Conservation (phyloP, 1,140 invertebrate species). For the Zaprionus kolodkinae region DNA sequence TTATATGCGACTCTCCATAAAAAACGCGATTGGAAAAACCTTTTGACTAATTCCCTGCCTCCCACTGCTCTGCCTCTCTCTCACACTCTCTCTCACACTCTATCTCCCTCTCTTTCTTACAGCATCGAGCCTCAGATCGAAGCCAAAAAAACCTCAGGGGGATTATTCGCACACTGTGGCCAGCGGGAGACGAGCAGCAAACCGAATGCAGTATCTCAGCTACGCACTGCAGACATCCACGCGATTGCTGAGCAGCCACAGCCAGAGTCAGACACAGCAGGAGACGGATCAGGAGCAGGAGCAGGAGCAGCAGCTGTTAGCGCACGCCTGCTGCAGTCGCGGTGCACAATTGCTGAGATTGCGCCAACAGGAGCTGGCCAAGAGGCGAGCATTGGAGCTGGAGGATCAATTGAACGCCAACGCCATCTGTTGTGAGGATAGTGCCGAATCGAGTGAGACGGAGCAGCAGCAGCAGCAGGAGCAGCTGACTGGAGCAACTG, state of each 20-base stretch:
- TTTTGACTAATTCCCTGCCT: slow-evolving; percentile 29
- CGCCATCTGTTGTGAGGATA: slow-evolving; percentile 19
- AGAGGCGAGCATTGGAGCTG: slow-evolving; percentile 59
- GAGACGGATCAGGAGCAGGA: neutral
- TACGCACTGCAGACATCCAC: slow-evolving; percentile 84
- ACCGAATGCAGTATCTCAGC: slow-evolving; percentile 84
- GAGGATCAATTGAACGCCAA: slow-evolving; percentile 73
- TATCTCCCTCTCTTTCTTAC: slow-evolving; percentile 13
- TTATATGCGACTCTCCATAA: neutral
- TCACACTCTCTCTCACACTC: neutral
- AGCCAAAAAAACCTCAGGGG: neutral
- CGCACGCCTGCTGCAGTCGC: slow-evolving; percentile 73
- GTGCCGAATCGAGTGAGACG: slow-evolving; percentile 22
- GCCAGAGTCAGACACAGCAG: slow-evolving; percentile 43
- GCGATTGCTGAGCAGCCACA: slow-evolving; percentile 78
- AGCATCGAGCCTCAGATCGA: slow-evolving; percentile 33
- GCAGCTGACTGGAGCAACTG: too few species aligned
- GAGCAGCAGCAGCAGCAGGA: too few species aligned
- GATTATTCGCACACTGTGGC: slow-evolving; percentile 75
- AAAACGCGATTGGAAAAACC: neutral
- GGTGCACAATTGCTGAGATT: slow-evolving; percentile 68
- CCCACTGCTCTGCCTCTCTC: neutral
- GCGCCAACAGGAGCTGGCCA: slow-evolving; percentile 63
- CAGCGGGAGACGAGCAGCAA: slow-evolving; percentile 70
- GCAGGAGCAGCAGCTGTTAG: slow-evolving; percentile 37